Evolutionary conservation across 2,113 vertebrate species (phyloP).

Genomic region (Anser cygnoides): DNA sequence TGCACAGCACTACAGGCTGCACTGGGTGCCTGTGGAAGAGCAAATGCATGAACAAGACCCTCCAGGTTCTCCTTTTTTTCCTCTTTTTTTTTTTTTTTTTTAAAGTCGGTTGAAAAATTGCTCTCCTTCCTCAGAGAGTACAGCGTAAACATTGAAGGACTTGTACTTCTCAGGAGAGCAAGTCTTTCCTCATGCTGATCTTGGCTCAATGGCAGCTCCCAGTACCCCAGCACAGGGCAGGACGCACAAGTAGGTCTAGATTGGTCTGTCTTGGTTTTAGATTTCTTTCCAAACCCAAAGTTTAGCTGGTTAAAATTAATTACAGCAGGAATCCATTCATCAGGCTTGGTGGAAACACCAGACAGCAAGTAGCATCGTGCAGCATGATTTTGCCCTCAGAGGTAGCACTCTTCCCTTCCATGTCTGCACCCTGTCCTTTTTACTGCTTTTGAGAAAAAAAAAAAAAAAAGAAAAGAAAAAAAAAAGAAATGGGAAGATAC

Average conservation of each 20-base stretch:
- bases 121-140: background rate
- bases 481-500: background rate
- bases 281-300: background rate
- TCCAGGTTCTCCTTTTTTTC: accelerated
- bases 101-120: background rate
- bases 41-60: background rate
- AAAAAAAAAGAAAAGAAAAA: background rate
- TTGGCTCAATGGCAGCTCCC: background rate
- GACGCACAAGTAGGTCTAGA: background rate
- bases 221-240: accelerated
- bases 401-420: background rate
- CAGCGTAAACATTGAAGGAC: background rate
- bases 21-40: accelerated
- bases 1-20: background rate
- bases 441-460: background rate
- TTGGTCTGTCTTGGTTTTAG: background rate
- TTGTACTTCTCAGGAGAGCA: background rate
- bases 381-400: background rate
- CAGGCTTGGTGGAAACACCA: background rate
- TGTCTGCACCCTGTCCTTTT: background rate
- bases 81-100: no score
- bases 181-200: background rate
- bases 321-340: background rate
- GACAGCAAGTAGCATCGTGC: background rate
- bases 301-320: background rate